phyloP scores from a whole-genome alignment of 2,113 vertebrate genomes.

The Prunella himalayana region DNA sequence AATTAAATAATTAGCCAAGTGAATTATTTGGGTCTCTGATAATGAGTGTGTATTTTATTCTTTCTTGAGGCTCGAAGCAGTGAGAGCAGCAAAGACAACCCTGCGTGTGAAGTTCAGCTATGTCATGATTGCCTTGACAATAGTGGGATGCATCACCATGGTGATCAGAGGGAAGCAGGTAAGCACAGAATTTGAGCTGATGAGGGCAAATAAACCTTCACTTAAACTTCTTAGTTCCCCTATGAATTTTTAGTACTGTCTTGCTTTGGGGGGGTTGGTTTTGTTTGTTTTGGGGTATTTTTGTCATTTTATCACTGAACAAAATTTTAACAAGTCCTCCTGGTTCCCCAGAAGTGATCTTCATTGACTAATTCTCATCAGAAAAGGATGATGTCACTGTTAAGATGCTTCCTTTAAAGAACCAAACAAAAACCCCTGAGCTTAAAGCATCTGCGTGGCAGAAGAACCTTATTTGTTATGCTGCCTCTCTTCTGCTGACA shows the following conservation, averaged over 20 bases:
- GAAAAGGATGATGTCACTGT: not conserved
- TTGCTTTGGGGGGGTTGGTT: not conserved
- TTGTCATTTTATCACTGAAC: not conserved
- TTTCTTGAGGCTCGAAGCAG: conserved; percentile 78
- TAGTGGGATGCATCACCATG: conserved; percentile 78
- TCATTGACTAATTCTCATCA: not conserved
- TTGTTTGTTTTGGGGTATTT: not conserved
- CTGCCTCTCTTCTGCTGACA: not conserved
- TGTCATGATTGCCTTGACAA: conserved; percentile 80
- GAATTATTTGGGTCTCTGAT: not conserved
- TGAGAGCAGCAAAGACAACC: conserved; percentile 83
- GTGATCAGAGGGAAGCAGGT: conserved; percentile 85
- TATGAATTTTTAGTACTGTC: not conserved
- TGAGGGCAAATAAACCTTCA: not conserved
- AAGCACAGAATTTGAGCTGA: conserved; percentile 20
- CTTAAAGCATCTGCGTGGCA: not conserved
- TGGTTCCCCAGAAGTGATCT: not conserved
- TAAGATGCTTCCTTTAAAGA: not conserved
- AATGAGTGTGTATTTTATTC: not conserved
- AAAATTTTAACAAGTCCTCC: not conserved
- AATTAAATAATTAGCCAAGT: not conserved
- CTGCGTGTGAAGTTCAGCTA: conserved; percentile 84
- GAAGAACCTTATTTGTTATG: not conserved
- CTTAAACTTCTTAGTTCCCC: not conserved
- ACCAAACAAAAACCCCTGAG: not conserved